Base-by-base conservation (phyloP, 92 coral and sea anemone genomes). In the Scolanthus callimorphus region DNA sequence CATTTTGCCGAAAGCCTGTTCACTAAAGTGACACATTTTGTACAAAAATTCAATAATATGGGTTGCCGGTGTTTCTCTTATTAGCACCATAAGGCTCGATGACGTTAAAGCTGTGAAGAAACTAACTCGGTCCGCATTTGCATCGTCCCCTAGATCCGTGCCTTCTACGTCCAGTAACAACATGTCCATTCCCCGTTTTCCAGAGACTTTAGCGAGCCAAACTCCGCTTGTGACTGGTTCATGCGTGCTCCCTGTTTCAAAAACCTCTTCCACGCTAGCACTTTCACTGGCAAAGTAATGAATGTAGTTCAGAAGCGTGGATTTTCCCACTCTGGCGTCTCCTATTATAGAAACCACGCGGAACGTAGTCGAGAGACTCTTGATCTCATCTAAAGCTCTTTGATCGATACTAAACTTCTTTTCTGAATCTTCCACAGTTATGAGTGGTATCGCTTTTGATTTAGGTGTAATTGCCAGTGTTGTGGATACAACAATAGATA, bases 91-190 rank as follows among this genome's bases (percentile, higher is more conserved):
- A 0, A 75, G 25, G 0, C 63, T 44, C 3, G 89, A 76, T 8
- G 89, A 82, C 25, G 65, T 47, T 48, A 70, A 46, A 10, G 78
- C 75, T 0, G 83, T 60, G 17, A 82, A 82, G 27, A 82, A 63
- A 53, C 78, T 59, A 17, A 76, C 20, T 1, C 59, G 60, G 1
- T 29, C 72, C 1, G 73, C 60, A 6, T 41, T 37, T 1, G 21
- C 37, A 13, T 82, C 78, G 24, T 60, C 56, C 3, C 70, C 79
- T 2, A 82, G 65, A 41, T 69, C 67, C 17, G 55, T 41, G 2
- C 79, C 83, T 58, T 82, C 83, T 27, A 82, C 88, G 38, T 82
- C 78, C 22, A 82, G 53, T 2, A 82, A 58, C 11, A 82, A 19
- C 4, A 58, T 30, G 0, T 63, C 65, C 11, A 49, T 50, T 24